A percentile compares a stretch with the other conserved stretches of the same genome.
phyloP scores from a whole-genome alignment of 1,140 invertebrate species.

The Papilio polytes region DNA sequence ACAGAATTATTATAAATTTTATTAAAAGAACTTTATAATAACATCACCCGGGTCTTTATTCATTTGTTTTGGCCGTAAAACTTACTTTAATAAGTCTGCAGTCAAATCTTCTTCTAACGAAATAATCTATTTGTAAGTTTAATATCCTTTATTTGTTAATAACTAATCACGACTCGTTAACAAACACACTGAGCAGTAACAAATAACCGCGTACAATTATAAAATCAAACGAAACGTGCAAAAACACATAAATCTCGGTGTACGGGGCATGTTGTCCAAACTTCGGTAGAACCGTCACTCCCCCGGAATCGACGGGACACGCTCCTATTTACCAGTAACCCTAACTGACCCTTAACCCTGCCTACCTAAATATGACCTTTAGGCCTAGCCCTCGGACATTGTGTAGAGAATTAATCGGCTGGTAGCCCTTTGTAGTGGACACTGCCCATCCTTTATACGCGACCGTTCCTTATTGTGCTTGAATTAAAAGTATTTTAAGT shows the following conservation, averaged over 20 bases:
- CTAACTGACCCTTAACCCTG: conserved; percentile 74
- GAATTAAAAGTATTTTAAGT: conserved; percentile 77
- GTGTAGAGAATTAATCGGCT: conserved; percentile 78
- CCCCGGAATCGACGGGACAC: conserved; percentile 62
- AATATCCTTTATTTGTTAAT: no score
- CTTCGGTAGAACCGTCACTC: conserved; percentile 67
- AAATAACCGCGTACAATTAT: conserved; percentile 13
- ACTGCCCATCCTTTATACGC: conserved; percentile 64
- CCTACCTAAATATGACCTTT: conserved; percentile 82
- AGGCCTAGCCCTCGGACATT: conserved; percentile 71
- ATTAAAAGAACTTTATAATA: no score
- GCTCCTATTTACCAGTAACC: conserved; percentile 77
- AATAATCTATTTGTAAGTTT: no score
- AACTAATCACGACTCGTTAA: background rate
- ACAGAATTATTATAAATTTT: no score
- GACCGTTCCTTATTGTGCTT: conserved; percentile 63
- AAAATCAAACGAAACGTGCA: conserved; percentile 47
- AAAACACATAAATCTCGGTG: conserved; percentile 72
- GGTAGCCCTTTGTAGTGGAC: conserved; percentile 68
- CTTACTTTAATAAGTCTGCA: no score
- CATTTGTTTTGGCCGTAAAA: no score
- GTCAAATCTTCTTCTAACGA: no score
- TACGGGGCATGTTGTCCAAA: conserved; percentile 72
- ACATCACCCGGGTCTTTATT: no score
- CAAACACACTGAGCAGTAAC: background rate